phyloP scores from a whole-genome alignment of 1,140 invertebrate species.

The Dysdera silvatica region DNA sequence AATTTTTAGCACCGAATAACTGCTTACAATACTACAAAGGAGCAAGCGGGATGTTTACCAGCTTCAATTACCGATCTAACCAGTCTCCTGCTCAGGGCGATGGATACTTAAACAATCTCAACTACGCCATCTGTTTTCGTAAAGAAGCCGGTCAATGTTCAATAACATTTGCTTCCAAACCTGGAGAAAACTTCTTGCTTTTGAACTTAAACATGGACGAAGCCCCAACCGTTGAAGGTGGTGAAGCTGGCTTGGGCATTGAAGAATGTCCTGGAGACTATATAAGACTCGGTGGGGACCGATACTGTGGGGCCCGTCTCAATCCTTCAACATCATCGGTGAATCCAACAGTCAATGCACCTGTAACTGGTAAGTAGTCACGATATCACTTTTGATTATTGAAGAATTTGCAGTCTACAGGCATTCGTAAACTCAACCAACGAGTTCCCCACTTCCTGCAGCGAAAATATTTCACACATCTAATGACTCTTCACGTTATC shows the following conservation, averaged over 20 bases:
- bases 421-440: too few relatives aligned
- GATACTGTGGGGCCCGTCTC: constrained; percentile 62
- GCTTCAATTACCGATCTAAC: constrained; percentile 54
- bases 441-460: too few relatives aligned
- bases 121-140: constrained; percentile 66
- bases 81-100: neutral
- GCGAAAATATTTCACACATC: too few relatives aligned
- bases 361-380: constrained; percentile 59
- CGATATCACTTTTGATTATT: too few relatives aligned
- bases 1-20: constrained; percentile 50
- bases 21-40: constrained; percentile 63
- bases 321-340: constrained; percentile 57
- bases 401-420: too few relatives aligned
- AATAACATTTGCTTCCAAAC: constrained; percentile 50
- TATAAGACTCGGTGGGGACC: constrained; percentile 56
- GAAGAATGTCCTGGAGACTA: constrained; percentile 65
- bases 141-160: constrained; percentile 55
- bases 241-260: constrained; percentile 61
- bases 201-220: constrained; percentile 34
- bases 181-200: constrained; percentile 56
- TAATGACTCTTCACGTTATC: too few relatives aligned
- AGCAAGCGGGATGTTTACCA: constrained; percentile 53
- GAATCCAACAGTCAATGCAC: constrained; percentile 56
- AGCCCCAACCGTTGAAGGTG: constrained; percentile 51
- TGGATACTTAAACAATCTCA: constrained; percentile 55